Base-by-base conservation (phyloP, 2,113 vertebrate genomes). In the Mastomys coucha region DNA sequence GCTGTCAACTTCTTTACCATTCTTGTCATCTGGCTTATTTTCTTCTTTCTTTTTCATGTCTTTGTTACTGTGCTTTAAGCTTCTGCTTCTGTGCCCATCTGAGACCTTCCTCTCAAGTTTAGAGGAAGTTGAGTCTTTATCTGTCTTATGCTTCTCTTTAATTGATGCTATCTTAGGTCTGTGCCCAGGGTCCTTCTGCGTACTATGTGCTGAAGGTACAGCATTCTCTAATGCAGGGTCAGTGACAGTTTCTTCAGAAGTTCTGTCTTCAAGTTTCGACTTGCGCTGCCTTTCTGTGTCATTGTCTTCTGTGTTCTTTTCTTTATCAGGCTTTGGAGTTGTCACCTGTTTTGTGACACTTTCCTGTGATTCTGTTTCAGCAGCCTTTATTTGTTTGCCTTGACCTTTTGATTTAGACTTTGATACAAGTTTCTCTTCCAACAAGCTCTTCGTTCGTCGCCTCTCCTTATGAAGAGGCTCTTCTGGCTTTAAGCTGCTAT, bases 1-100 rank as follows among this genome's bases (percentile, higher is more conserved):
- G 45, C 91, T 94, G 19, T 98, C 98, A 28, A 36, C 31, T 82
- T 98, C 98, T 97, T 98, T 99, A 90, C 56, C n/a, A 65, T 97
- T 97, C 92, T 98, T 98, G 45, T 99, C 99, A 24, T 99, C 99
- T 0, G 96, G 49, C 53, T 97, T 98, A 81, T 42, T 98, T 20
- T 99, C 99, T 7, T 99, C 99, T 91, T 99, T 99, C 95, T 98
- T 99, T 96, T 98, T 99, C 93, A 97, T 94, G 42, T 99, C 99
- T 93, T 99, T 97, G 96, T 92, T 89, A 82, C 96, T n/a, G 1
- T 98, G 96, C 42, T 98, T 98, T 80, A 97, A 87, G 49, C 88
- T 98, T 96, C 98, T 98, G 96, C 96, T 98, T 98, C 98, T 99
- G 82, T 98, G 98, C 51, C 99, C 98, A 24, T 98, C 99, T 28